Base-by-base conservation (phyloP, 2,113 vertebrate genomes). In the Sus scrofa region DNA sequence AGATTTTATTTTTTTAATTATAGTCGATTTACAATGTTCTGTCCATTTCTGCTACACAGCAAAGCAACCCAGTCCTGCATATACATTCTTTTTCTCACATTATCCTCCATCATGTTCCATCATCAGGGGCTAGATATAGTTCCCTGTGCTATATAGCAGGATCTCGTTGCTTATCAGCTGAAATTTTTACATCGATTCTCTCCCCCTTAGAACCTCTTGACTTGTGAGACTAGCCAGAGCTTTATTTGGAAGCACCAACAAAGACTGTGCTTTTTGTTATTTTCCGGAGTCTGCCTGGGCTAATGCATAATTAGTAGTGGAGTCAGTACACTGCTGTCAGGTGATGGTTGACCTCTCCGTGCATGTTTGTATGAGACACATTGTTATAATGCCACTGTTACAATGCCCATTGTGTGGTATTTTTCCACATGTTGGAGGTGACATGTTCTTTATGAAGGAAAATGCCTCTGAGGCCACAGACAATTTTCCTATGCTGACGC, bases 381-480 rank as follows among this genome's bases (percentile, higher is more conserved):
- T n/a, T 67, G 50, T 78, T 54, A 60, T 5, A 39, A 44, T 73
- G 73, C 37, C 32, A 2, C 7, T 44, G 34, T 60, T 92, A 2
- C 15, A 32, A 39, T 77, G 8, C 16, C 56, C 77, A 44, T 67
- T 93, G 78, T 70, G 78, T 18, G 50, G 63, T 78, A 11, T 94
- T 87, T 97, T 93, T 83, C 95, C 86, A 83, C 27, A 26, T 54
- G 19, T 60, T 67, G 68, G 32, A 44, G 52, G 58, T 67, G 56
- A 84, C 37, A 7, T 26, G 18, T 91, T 95, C 91, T 95, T 91
- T 79, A 79, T 67, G 68, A 92, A 85, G 70, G 85, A 93, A 95
- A 96, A 93, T 86, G 89, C 63, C 58, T 93, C 60, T 30, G 78
- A 95, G 83, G 92, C 87, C 70, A 71, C 39, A 93, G 83, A 58